A percentile compares a stretch with the other conserved stretches of the same genome.
These are phyloP conservation scores for Echiichthys vipera DNA, from an alignment of 2,797 vertebrate genomes.

Conservation along the genomic window DNA sequence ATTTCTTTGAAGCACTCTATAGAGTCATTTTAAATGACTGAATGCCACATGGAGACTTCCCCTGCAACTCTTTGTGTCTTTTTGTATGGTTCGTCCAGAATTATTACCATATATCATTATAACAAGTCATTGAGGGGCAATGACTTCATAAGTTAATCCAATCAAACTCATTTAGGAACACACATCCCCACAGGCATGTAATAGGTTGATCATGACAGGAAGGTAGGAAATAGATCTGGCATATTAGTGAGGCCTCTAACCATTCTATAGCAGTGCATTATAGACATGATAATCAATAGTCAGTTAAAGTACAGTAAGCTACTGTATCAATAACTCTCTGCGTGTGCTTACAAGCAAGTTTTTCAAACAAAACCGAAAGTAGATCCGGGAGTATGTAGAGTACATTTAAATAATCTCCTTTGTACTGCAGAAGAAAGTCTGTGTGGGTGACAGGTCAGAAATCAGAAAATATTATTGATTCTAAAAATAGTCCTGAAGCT, in stretches of 20 bases:
- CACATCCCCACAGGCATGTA: constrained; percentile 9
- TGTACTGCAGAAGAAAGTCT: background rate
- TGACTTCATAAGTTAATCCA: constrained; percentile 3
- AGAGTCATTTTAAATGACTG: constrained; percentile 39
- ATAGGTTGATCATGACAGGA: background rate
- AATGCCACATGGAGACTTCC: constrained; percentile 29
- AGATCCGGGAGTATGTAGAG: background rate
- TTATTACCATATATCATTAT: background rate
- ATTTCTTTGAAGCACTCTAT: constrained; percentile 54
- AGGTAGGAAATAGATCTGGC: constrained; percentile 1
- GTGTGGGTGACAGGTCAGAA: constrained; percentile 33
- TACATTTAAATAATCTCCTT: constrained; percentile 6
- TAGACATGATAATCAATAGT: constrained; percentile 26
- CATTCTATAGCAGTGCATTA: constrained; percentile 5
- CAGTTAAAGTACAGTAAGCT: constrained; percentile 6
- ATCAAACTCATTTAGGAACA: constrained; percentile 17
- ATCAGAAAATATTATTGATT: constrained; percentile 42
- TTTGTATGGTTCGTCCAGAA: background rate
- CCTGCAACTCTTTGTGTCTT: background rate
- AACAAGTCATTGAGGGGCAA: background rate
- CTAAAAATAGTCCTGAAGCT: constrained; percentile 66
- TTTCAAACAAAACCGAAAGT: background rate
- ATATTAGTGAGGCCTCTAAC: background rate
- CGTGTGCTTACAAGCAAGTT: background rate
- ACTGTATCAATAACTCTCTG: background rate